Percentiles rank a stretch among this genome's conserved stretches.
These are phyloP conservation scores for Clarias gariepinus DNA, from an alignment of 2,113 vertebrate genomes.

Conservation along the genomic window DNA sequence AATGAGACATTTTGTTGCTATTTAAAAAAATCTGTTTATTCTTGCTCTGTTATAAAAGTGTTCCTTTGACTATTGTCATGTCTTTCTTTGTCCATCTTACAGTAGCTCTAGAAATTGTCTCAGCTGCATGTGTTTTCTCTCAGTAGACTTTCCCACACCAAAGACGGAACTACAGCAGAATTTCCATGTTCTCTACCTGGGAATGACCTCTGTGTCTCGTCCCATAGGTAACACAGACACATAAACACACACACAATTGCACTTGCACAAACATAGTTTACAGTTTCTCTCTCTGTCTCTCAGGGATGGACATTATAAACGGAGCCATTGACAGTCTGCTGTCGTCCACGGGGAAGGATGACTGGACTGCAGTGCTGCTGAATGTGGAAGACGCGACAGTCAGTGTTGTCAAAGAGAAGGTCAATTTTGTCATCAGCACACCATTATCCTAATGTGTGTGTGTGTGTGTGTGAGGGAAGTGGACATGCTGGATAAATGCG, in stretches of 20 bases:
- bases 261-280: neutral
- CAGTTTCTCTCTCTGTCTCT: slow-evolving; percentile 27
- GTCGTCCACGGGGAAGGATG: slow-evolving; percentile 83
- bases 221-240: slow-evolving; percentile 83
- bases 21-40: neutral
- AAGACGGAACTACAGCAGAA: slow-evolving; percentile 97
- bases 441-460: neutral
- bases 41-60: neutral
- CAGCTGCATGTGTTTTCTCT: slow-evolving; percentile 49
- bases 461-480: neutral
- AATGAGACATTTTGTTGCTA: too few relatives aligned
- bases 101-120: neutral
- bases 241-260: neutral
- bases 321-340: slow-evolving; percentile 88
- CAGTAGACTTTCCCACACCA: slow-evolving; percentile 96
- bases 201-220: slow-evolving; percentile 84
- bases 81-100: neutral
- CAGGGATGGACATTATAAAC: slow-evolving; percentile 97
- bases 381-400: slow-evolving; percentile 94
- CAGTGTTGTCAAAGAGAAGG: slow-evolving; percentile 91
- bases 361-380: slow-evolving; percentile 90
- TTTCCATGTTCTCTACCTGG: slow-evolving; percentile 93
- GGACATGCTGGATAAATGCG: neutral
- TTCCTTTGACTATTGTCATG: neutral
- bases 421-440: slow-evolving; percentile 52